Evolutionary conservation across 2,888 invertebrate genomes (phyloP).

Genomic region (Anaspis maculata): DNA sequence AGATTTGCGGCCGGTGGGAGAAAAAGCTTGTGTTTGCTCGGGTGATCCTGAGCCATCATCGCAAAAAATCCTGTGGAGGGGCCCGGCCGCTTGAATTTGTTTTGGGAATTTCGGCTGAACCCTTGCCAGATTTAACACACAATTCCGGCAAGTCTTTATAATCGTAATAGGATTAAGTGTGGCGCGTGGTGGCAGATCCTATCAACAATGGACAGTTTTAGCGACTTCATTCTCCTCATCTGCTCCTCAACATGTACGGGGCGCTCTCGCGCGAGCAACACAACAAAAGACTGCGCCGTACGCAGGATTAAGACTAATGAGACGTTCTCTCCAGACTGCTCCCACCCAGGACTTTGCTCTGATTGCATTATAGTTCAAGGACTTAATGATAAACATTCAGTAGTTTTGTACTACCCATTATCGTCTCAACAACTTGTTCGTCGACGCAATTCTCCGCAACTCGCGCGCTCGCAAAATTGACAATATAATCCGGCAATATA

Average conservation of each 20-base stretch:
- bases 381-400: slow-evolving; percentile 14
- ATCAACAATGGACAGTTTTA: slow-evolving; percentile 16
- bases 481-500: no score
- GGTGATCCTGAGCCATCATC: no score
- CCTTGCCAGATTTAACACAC: slow-evolving; percentile 11
- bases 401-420: no score
- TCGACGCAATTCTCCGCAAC: slow-evolving; percentile 13
- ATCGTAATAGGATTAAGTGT: slow-evolving; percentile 16
- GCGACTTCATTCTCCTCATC: slow-evolving; percentile 13
- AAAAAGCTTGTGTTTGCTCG: no score
- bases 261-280: no score
- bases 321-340: slow-evolving; percentile 12
- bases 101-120: no score
- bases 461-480: no score
- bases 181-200: slow-evolving; percentile 14
- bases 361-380: slow-evolving; percentile 15
- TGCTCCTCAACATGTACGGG: slow-evolving; percentile 7
- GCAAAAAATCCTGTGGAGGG: no score
- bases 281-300: slow-evolving; percentile 12
- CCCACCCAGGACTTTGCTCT: slow-evolving; percentile 5
- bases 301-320: slow-evolving; percentile 13
- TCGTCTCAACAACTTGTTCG: slow-evolving; percentile 10
- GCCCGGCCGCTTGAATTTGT: no score
- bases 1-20: no score
- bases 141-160: slow-evolving; percentile 12